A percentile compares a stretch with the other conserved stretches of the same genome.
Conservation (phyloP, 2,888 invertebrate genomes). For the Philereme transversata region DNA sequence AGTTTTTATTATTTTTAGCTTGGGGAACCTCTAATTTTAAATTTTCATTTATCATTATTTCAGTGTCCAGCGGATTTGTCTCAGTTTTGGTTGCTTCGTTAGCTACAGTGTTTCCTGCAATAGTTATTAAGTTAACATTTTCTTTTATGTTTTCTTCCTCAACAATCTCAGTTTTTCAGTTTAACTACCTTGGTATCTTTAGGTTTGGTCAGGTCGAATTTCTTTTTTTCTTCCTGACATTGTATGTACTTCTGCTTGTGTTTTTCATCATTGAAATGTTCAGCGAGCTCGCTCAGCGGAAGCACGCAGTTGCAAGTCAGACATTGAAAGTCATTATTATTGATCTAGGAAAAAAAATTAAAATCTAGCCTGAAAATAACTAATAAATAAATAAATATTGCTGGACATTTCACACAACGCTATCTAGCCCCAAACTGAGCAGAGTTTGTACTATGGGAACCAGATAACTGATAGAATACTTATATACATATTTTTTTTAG, state of each 20-base stretch:
- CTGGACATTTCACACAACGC: too few relatives aligned
- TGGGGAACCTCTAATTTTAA: background rate
- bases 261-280: conserved; percentile 46
- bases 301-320: conserved; percentile 55
- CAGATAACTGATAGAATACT: too few relatives aligned
- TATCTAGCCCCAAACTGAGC: too few relatives aligned
- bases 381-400: too few relatives aligned
- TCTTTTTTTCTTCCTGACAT: conserved; percentile 30
- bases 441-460: too few relatives aligned
- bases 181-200: conserved; percentile 5
- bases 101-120: conserved; percentile 18
- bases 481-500: too few relatives aligned
- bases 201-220: conserved; percentile 15
- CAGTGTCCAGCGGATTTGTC: background rate
- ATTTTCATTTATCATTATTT: background rate
- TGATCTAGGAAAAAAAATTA: conserved; percentile 51
- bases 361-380: too few relatives aligned
- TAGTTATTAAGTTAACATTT: conserved; percentile 6
- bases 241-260: conserved; percentile 42
- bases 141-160: background rate
- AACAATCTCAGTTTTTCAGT: background rate
- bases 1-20: conserved; percentile 3
- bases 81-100: background rate
- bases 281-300: conserved; percentile 27
- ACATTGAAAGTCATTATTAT: conserved; percentile 50